Conservation (phyloP, 2,888 invertebrate genomes). For the Troides aeacus region DNA sequence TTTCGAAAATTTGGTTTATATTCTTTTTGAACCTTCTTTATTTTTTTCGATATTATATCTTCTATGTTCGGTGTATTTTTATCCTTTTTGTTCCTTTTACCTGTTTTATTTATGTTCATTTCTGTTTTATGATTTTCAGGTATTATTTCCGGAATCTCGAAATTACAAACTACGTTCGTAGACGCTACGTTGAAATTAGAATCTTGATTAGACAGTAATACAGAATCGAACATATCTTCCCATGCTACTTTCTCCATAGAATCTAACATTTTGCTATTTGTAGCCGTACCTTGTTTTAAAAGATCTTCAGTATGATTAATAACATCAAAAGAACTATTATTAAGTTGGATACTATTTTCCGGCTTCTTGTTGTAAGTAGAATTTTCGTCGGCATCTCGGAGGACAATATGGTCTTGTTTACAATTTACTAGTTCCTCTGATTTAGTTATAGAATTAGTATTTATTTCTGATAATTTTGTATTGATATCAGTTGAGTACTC, state of each 20-base stretch:
- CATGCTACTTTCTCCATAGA: slow-evolving; percentile 40
- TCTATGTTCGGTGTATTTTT: slow-evolving; percentile 35
- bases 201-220: slow-evolving; percentile 40
- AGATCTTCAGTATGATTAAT: not conserved
- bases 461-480: not conserved
- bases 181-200: slow-evolving; percentile 32
- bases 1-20: slow-evolving; percentile 43
- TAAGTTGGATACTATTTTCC: not conserved
- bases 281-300: not conserved
- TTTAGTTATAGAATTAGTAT: slow-evolving; percentile 1
- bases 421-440: slow-evolving; percentile 14
- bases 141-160: not conserved
- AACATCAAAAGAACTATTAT: slow-evolving; percentile 1
- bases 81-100: not conserved
- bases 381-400: not conserved
- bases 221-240: slow-evolving; percentile 60
- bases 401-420: not conserved
- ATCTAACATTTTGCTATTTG: not conserved
- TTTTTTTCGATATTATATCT: slow-evolving; percentile 39
- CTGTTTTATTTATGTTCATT: not conserved
- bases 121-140: not conserved
- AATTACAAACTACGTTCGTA: slow-evolving; percentile 1
- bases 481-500: not conserved
- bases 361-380: not conserved
- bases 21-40: slow-evolving; percentile 36